Conservation (phyloP, 2,797 vertebrate species). For the Pyrocephalus nanus region DNA sequence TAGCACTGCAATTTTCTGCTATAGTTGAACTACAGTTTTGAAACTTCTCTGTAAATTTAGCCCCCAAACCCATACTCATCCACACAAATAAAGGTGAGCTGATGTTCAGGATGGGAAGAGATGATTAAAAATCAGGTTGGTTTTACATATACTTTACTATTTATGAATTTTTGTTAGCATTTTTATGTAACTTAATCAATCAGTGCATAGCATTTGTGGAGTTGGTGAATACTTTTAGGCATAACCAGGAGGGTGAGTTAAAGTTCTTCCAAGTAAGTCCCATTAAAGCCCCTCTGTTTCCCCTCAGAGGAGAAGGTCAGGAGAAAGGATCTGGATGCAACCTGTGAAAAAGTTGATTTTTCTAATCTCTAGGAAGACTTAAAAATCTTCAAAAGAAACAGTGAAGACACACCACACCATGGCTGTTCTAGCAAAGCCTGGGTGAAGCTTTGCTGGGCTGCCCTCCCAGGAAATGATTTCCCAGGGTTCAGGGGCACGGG, state of each 20-base stretch:
- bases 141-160: not conserved
- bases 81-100: not conserved
- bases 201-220: not conserved
- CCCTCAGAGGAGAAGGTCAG: not conserved
- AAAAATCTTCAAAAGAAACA: not conserved
- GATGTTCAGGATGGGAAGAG: not conserved
- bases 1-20: not conserved
- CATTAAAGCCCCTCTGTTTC: not conserved
- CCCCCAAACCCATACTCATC: not conserved
- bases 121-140: not conserved
- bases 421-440: too few relatives aligned
- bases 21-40: not conserved
- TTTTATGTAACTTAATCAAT: not conserved
- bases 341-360: not conserved
- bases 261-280: not conserved
- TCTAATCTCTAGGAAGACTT: not conserved
- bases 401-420: too few relatives aligned
- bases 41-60: not conserved
- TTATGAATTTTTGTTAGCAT: not conserved
- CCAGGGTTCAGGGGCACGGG: not conserved
- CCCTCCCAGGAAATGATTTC: not conserved
- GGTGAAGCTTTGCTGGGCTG: not conserved
- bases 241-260: not conserved
- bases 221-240: not conserved
- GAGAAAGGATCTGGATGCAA: not conserved